Conservation (phyloP, 2,113 vertebrate genomes). For the Cardinalis cardinalis region DNA sequence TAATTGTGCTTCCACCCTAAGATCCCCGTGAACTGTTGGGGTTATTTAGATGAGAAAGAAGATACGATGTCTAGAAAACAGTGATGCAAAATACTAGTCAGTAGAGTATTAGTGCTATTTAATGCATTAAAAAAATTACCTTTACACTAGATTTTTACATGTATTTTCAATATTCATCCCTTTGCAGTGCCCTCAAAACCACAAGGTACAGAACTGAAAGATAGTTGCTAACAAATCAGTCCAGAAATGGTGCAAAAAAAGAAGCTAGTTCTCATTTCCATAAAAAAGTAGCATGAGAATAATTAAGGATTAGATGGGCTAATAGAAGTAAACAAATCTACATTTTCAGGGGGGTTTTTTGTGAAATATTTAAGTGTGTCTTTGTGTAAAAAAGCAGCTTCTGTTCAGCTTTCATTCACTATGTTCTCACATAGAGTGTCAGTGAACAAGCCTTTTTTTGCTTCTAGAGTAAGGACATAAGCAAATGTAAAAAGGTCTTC, state of each 20-base stretch:
- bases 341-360: fast-evolving
- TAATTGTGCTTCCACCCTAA: background rate
- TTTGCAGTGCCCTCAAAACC: background rate
- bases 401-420: background rate
- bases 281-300: background rate
- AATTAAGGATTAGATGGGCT: background rate
- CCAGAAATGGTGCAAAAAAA: background rate
- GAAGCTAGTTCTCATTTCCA: background rate
- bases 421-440: background rate
- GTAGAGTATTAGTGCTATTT: fast-evolving
- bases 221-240: background rate
- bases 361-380: background rate
- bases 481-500: background rate
- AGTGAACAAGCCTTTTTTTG: background rate
- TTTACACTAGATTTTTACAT: background rate
- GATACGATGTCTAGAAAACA: background rate
- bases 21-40: background rate
- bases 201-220: background rate
- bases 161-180: background rate
- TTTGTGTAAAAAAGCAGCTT: background rate
- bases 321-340: background rate
- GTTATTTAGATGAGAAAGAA: background rate
- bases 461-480: background rate
- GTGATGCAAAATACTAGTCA: background rate
- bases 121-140: background rate